Evolutionary conservation across 2,113 vertebrate genomes (phyloP).

Genomic region (Lethenteron reissneri): DNA sequence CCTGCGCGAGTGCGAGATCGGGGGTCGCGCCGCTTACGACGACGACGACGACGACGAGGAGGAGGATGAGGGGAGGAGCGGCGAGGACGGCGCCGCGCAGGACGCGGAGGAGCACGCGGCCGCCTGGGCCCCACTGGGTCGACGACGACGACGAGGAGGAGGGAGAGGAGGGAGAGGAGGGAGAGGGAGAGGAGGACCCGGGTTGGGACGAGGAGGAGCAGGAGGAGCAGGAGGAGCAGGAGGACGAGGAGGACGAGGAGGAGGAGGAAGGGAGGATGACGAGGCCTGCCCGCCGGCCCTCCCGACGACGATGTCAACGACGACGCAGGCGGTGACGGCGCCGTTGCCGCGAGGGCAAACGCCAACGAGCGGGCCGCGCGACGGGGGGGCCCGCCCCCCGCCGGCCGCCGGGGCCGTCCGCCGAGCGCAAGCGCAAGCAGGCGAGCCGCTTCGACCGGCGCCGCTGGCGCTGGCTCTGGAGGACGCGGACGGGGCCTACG

Average conservation of each 20-base stretch:
- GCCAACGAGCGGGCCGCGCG: slow-evolving; percentile 18
- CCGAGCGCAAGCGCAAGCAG: slow-evolving; percentile 44
- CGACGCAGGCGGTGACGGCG: slow-evolving; percentile 14
- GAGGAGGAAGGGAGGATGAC: slow-evolving; percentile 32
- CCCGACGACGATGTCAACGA: slow-evolving; percentile 25
- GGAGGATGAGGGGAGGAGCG: slow-evolving; percentile 24
- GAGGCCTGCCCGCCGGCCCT: slow-evolving; percentile 15
- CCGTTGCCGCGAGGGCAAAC: slow-evolving; percentile 16
- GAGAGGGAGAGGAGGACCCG: neutral
- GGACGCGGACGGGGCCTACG: slow-evolving; percentile 65
- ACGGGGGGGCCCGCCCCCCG: slow-evolving; percentile 14
- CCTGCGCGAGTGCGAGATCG: slow-evolving; percentile 84
- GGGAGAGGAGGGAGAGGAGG: neutral
- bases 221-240: slow-evolving; percentile 23
- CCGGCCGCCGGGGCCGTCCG: slow-evolving; percentile 11
- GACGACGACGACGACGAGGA: slow-evolving; percentile 28
- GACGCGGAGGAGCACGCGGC: neutral
- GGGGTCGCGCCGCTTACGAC: slow-evolving; percentile 53
- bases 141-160: neutral
- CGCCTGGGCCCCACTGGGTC: neutral
- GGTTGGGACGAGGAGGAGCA: slow-evolving; percentile 27
- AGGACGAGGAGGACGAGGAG: slow-evolving; percentile 30
- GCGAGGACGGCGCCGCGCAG: neutral
- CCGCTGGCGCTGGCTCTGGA: slow-evolving; percentile 73
- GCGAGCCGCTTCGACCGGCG: slow-evolving; percentile 92